Percentiles rank a stretch among this genome's conserved stretches.
phyloP scores from a whole-genome alignment of 2,797 vertebrate species.

The Xenops minutus region DNA sequence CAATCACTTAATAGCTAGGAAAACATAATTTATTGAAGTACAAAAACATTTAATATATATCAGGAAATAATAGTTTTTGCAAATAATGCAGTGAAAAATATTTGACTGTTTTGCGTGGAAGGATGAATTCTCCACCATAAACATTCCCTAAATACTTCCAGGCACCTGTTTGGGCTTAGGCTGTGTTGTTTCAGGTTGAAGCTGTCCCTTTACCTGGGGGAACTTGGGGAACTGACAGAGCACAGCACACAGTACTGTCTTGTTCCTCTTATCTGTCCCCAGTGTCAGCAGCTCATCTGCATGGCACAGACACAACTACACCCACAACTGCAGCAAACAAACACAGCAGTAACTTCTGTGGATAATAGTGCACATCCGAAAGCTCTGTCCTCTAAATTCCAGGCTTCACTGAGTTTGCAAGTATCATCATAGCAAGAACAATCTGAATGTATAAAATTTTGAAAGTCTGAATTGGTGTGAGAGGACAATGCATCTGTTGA shows the following conservation, averaged over 20 bases:
- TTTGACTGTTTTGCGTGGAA: background rate
- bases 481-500: conserved; percentile 43
- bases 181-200: background rate
- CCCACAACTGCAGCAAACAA: background rate
- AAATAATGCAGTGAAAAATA: background rate
- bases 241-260: background rate
- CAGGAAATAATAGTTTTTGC: background rate
- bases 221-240: background rate
- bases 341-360: background rate
- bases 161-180: background rate
- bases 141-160: background rate
- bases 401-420: background rate
- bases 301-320: background rate
- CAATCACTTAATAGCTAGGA: background rate
- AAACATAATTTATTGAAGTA: background rate
- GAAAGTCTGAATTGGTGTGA: background rate
- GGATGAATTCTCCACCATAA: background rate
- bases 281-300: conserved; percentile 33
- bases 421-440: background rate
- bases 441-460: background rate
- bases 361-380: background rate
- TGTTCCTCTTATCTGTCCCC: conserved; percentile 5
- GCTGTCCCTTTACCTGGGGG: background rate
- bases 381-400: background rate
- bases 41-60: background rate